Evolutionary conservation across 2,113 vertebrate genomes (phyloP).

Genomic region (Phalacrocorax carbo): DNA sequence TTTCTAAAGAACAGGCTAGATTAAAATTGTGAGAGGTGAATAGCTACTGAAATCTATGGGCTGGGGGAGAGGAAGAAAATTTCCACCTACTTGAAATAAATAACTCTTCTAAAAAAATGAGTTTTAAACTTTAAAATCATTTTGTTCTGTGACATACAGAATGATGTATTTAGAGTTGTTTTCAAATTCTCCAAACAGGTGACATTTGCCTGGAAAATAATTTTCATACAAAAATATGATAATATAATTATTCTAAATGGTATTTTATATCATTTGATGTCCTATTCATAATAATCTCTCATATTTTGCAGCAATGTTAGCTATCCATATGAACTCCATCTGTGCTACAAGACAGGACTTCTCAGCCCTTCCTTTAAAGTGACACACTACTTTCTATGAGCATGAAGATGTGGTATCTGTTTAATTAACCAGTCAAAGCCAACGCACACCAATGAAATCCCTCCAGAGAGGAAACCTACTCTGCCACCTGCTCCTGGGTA

Average conservation of each 20-base stretch:
- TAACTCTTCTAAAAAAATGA: constrained; percentile 73
- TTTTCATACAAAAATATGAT: constrained; percentile 73
- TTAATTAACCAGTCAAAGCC: no score
- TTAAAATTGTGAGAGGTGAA: constrained; percentile 76
- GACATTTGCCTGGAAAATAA: constrained; percentile 69
- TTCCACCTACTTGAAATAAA: constrained; percentile 77
- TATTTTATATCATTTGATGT: constrained; percentile 66
- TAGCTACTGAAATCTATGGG: constrained; percentile 69
- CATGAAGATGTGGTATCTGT: no score
- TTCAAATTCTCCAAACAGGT: constrained; percentile 62
- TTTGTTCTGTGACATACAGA: constrained; percentile 63
- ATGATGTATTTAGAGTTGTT: constrained; percentile 61
- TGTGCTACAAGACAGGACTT: constrained; percentile 8
- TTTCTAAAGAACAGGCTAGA: constrained; percentile 76
- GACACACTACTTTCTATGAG: no score
- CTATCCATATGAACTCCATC: constrained; percentile 52
- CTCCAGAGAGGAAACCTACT: no score
- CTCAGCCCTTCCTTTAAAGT: no score
- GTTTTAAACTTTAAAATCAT: constrained; percentile 73
- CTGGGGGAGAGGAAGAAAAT: constrained; percentile 69
- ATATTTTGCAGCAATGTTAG: constrained; percentile 49
- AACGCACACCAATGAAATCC: no score
- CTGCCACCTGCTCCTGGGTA: no score
- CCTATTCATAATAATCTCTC: constrained; percentile 62
- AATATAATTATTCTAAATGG: constrained; percentile 71